These are phyloP conservation scores for Seira sanloemensis DNA, from an alignment of 2,888 invertebrate genomes.

Conservation along the genomic window DNA sequence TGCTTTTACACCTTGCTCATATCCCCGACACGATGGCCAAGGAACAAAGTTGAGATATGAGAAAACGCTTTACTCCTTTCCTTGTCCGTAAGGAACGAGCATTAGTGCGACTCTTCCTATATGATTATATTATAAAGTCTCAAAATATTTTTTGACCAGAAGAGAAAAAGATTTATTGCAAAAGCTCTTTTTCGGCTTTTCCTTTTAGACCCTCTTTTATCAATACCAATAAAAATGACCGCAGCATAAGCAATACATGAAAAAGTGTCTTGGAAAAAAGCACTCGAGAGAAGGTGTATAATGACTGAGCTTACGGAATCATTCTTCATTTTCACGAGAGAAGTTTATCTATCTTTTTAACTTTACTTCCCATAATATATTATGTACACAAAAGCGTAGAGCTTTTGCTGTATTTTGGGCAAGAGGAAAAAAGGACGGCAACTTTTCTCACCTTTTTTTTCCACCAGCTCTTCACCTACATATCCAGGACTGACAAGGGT, in stretches of 20 bases:
- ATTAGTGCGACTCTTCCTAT: too few species aligned
- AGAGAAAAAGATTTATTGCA: slow-evolving; percentile 67
- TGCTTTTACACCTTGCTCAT: slow-evolving; percentile 46
- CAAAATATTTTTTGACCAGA: too few species aligned
- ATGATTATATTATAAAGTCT: too few species aligned
- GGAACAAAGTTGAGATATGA: too few species aligned
- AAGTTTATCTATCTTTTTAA: slow-evolving; percentile 8
- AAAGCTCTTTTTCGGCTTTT: slow-evolving; percentile 70
- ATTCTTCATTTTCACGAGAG: background rate
- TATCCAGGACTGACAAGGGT: slow-evolving; percentile 3
- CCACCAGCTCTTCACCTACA: background rate
- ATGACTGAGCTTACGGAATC: background rate
- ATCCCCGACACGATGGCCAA: too few species aligned
- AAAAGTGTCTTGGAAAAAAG: slow-evolving; percentile 49
- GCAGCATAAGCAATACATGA: slow-evolving; percentile 55
- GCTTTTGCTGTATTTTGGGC: background rate
- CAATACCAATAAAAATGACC: slow-evolving; percentile 74
- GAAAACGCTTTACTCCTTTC: too few species aligned
- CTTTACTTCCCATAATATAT: slow-evolving; percentile 40
- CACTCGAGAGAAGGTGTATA: background rate
- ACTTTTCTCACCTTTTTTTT: background rate
- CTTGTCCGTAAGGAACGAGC: too few species aligned
- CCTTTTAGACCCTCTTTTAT: slow-evolving; percentile 73
- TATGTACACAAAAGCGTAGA: slow-evolving; percentile 48
- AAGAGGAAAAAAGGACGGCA: background rate